A percentile compares a stretch with the other conserved stretches of the same genome.
Evolutionary conservation across 2,113 vertebrate genomes (phyloP).

Genomic region (Xerus inauris): DNA sequence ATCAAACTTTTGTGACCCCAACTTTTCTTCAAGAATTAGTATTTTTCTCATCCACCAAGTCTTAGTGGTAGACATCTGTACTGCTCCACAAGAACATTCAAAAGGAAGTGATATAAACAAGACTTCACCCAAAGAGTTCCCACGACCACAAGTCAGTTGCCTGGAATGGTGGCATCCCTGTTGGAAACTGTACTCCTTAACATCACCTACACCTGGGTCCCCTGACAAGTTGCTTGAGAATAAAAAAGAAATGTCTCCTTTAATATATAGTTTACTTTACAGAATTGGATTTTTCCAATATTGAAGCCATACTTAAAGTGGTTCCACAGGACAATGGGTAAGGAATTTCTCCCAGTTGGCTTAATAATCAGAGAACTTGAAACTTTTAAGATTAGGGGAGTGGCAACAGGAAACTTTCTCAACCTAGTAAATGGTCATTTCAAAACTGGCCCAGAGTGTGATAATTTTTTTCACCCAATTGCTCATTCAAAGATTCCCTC

Average conservation of each 20-base stretch:
- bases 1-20: background rate
- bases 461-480: background rate
- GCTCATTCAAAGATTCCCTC: background rate
- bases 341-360: background rate
- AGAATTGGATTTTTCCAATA: background rate
- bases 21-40: background rate
- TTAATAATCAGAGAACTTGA: background rate
- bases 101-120: background rate
- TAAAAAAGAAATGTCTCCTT: background rate
- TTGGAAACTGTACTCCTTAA: background rate
- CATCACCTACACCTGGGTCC: background rate
- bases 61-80: background rate
- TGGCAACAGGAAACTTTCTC: background rate
- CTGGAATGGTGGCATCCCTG: background rate
- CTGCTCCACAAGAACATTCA: background rate
- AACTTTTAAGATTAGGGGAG: background rate
- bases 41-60: background rate
- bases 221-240: background rate
- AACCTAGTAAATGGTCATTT: too few relatives aligned
- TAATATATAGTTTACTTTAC: background rate
- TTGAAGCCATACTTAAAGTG: background rate
- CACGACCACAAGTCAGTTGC: background rate
- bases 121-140: fast-evolving
- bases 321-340: fast-evolving
- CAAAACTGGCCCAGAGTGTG: background rate